A percentile compares a stretch with the other conserved stretches of the same genome.
Conservation (phyloP, 2,888 invertebrate species). For the Sphaerophoria taeniata region DNA sequence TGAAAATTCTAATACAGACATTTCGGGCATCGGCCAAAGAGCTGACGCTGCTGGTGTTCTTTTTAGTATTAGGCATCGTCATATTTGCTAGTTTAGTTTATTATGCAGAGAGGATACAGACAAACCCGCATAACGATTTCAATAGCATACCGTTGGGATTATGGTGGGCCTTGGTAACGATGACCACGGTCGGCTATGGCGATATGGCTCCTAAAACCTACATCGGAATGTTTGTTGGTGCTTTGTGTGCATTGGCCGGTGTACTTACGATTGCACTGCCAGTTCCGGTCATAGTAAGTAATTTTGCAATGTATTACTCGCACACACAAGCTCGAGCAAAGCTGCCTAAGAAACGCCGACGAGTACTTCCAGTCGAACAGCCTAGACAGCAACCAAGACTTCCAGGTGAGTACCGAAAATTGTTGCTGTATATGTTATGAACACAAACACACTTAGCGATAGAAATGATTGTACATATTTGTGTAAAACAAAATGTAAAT, state of each 20-base stretch:
- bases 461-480: conserved; percentile 8
- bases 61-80: conserved; percentile 98
- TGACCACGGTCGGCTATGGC: conserved; percentile 99
- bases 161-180: conserved; percentile 99
- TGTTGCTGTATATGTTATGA: not conserved
- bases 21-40: conserved; percentile 99
- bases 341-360: conserved; percentile 98
- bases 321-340: conserved; percentile 99
- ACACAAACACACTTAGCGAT: not conserved
- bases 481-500: conserved; percentile 27
- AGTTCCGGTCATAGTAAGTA: conserved; percentile 99
- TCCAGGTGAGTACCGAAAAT: conserved; percentile 79
- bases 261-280: conserved; percentile 99
- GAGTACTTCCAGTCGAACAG: conserved; percentile 98
- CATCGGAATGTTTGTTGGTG: conserved; percentile 99
- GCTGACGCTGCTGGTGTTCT: conserved; percentile 97
- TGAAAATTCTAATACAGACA: conserved; percentile 99
- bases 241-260: conserved; percentile 98
- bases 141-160: conserved; percentile 98
- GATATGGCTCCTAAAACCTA: conserved; percentile 99
- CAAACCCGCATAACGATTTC: conserved; percentile 98
- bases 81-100: conserved; percentile 99
- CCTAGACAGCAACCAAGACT: conserved; percentile 86
- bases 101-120: conserved; percentile 98
- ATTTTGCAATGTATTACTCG: conserved; percentile 98